Evolutionary conservation across 1,140 invertebrate genomes (phyloP).

Genomic region (Halyomorpha halys): DNA sequence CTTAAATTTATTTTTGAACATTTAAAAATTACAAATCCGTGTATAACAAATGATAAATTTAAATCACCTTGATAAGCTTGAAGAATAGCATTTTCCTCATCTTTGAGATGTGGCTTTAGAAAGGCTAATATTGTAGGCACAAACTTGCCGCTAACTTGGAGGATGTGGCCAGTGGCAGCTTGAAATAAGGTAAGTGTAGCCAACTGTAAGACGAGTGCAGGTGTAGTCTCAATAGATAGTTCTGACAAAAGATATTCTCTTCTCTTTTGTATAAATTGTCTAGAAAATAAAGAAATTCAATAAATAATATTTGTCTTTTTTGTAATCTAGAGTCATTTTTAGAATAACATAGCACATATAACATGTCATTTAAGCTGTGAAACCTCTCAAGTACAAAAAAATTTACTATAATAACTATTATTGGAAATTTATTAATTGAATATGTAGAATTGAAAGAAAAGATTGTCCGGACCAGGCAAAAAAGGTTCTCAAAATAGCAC

Average conservation of each 20-base stretch:
- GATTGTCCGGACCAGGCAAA: no score
- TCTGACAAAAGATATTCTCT: slow-evolving; percentile 71
- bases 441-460: no score
- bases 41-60: no score
- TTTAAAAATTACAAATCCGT: slow-evolving; percentile 15
- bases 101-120: slow-evolving; percentile 55
- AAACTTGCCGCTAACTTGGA: slow-evolving; percentile 85
- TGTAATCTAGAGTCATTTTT: no score
- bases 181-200: slow-evolving; percentile 72
- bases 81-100: slow-evolving; percentile 50
- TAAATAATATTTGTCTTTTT: no score
- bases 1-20: background rate
- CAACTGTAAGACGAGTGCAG: slow-evolving; percentile 75
- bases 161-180: slow-evolving; percentile 60
- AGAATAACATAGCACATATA: no score
- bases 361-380: no score
- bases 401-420: no score
- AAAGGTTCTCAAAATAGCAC: no score
- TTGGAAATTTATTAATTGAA: no score
- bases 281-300: slow-evolving; percentile 31
- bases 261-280: slow-evolving; percentile 59
- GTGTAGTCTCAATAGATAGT: slow-evolving; percentile 57
- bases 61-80: slow-evolving; percentile 63
- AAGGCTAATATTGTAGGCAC: slow-evolving; percentile 67
- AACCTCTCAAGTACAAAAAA: no score